Evolutionary conservation across 1,140 invertebrate genomes (phyloP).

Genomic region (Ostrea edulis): DNA sequence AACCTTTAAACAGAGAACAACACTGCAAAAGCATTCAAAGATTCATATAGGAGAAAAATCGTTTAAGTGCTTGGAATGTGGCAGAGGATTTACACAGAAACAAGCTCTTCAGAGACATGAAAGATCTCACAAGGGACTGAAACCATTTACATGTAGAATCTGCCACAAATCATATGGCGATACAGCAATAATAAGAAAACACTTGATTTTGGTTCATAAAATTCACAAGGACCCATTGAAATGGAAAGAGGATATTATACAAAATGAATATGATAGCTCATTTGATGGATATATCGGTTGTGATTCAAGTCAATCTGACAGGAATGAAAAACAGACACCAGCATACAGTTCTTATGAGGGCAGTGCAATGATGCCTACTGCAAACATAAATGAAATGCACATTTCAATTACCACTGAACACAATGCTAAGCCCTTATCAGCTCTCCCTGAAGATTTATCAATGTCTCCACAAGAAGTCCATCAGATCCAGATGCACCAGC

Average conservation of each 20-base stretch:
- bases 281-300: background rate
- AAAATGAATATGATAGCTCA: constrained; percentile 2
- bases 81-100: constrained; percentile 74
- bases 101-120: constrained; percentile 84
- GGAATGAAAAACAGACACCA: background rate
- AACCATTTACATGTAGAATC: constrained; percentile 87
- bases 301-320: background rate
- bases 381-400: background rate
- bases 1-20: constrained; percentile 79
- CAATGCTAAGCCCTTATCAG: constrained; percentile 4
- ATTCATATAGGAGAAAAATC: constrained; percentile 67
- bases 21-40: constrained; percentile 72
- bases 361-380: constrained; percentile 2
- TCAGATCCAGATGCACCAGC: constrained; percentile 11
- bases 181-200: constrained; percentile 72
- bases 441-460: constrained; percentile 25
- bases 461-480: background rate
- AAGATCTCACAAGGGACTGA: constrained; percentile 95
- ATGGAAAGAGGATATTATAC: constrained; percentile 69
- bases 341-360: background rate
- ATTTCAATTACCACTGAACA: background rate
- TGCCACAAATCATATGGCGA: constrained; percentile 83
- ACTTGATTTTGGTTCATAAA: constrained; percentile 73
- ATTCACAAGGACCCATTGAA: constrained; percentile 66
- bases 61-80: constrained; percentile 71